Percentiles rank a stretch among this genome's conserved stretches.
phyloP scores from a whole-genome alignment of 2,797 vertebrate genomes.

The Philypnodon macrostomus region DNA sequence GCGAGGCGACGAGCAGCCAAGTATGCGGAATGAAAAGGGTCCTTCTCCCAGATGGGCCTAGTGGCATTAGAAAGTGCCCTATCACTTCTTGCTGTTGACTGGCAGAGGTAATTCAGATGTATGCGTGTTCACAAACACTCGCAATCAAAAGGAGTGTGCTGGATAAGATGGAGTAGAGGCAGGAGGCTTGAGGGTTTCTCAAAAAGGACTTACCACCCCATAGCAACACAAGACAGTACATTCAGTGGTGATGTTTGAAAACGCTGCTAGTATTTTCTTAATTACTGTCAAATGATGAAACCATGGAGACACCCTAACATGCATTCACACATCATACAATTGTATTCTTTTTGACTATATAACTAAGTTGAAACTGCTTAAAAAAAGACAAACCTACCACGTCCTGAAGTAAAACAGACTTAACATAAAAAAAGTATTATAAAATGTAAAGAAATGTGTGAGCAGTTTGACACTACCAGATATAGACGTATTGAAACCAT shows the following conservation, averaged over 20 bases:
- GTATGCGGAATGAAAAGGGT: constrained; percentile 92
- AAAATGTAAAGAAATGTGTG: no score
- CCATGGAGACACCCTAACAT: no score
- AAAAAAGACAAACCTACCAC: no score
- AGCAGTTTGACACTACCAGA: no score
- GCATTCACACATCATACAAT: no score
- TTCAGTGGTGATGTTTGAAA: constrained; percentile 45
- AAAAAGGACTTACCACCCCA: constrained; percentile 6
- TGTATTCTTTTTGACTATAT: no score
- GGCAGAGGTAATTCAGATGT: constrained; percentile 73
- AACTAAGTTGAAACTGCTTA: no score
- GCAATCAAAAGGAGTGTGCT: constrained; percentile 42
- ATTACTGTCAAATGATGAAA: not conserved
- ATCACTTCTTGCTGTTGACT: constrained; percentile 87
- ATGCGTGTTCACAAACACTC: constrained; percentile 62
- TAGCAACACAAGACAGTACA: constrained; percentile 27
- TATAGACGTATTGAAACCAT: no score
- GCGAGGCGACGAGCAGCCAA: constrained; percentile 88
- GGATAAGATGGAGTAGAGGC: constrained; percentile 31
- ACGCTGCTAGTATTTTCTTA: not conserved
- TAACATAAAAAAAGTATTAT: no score
- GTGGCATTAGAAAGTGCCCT: constrained; percentile 83
- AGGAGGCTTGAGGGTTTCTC: constrained; percentile 27
- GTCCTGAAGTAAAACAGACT: no score
- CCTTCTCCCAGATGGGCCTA: constrained; percentile 87